Base-by-base conservation (phyloP, 2,113 vertebrate genomes). In the Lagenorhynchus albirostris region DNA sequence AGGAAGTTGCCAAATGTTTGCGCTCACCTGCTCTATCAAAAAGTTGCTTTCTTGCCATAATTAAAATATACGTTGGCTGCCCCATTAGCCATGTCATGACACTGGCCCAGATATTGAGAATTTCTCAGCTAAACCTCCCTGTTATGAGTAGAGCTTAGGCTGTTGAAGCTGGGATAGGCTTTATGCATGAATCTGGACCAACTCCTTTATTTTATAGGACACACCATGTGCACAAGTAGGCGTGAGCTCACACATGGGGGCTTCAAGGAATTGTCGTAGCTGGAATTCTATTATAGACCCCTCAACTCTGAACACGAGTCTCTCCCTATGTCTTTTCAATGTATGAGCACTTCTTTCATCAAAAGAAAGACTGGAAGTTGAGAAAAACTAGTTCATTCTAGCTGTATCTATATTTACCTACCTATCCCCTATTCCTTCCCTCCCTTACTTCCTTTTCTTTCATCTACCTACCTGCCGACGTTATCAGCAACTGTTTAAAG, bases 1-100 rank as follows among this genome's bases (percentile, higher is more conserved):
- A 98, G 65, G 74, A 97, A 94, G 96, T 92, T 76, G 92, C 97
- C 97, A 97, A 95, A 97, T 92, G 74, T 92, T 92, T 96, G 80
- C 71, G 50, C 68, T 94, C 53, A 96, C 87, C 86, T 79, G 68
- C 90, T 90, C 83, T 14, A 84, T 91, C 86, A 68, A 87, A 92
- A 93, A 88, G 92, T 81, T 81, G 50, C 74, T 68, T 97, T 95
- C 95, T 68, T 91, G 79, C 47, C 92, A 41, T 84, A 95, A 97
- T 96, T 96, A 97, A 97, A 95, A 97, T 70, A 81, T 58, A 96
- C 47, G 83, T 87, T 36, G 58, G 60, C 44, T 87, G 26, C 23
- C 70, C 83, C 12, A 26, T 33, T 86, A 62, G 70, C 25, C 83
- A 90, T 1, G 0, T 76, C 6, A 7, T 8, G 70, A 93, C 68